Evolutionary conservation across 2,888 invertebrate species (phyloP).

Genomic region (Clunio marinus): DNA sequence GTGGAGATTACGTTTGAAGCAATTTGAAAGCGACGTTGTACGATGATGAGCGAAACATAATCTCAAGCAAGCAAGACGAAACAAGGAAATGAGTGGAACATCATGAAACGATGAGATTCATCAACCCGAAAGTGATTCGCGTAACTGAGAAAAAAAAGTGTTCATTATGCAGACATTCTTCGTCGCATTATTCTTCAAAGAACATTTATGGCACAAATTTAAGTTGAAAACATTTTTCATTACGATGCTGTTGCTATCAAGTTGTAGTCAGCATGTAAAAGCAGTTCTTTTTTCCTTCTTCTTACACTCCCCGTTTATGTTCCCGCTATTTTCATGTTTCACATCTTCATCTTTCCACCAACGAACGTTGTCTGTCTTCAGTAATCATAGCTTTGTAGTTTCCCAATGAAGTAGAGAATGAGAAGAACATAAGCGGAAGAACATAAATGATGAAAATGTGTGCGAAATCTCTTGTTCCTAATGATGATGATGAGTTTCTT

Average conservation of each 20-base stretch:
- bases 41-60: background rate
- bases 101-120: constrained; percentile 16
- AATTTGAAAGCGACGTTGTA: background rate
- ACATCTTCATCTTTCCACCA: background rate
- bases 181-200: background rate
- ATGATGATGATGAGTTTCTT: constrained; percentile 35
- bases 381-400: background rate
- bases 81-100: background rate
- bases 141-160: background rate
- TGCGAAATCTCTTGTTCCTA: constrained; percentile 16
- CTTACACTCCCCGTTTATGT: no score
- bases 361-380: no score
- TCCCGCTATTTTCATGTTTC: constrained; percentile 1
- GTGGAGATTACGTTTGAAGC: background rate
- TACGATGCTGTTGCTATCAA: constrained; percentile 18
- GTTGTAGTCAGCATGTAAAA: background rate
- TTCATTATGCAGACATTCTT: constrained; percentile 5
- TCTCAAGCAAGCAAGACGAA: background rate
- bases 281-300: background rate
- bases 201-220: background rate
- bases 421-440: background rate
- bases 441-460: background rate
- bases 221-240: background rate
- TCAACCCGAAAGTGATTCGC: constrained; percentile 9
- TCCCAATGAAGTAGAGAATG: background rate